Evolutionary conservation across 1,140 invertebrate species (phyloP).

Genomic region (Caenorhabditis elegans): DNA sequence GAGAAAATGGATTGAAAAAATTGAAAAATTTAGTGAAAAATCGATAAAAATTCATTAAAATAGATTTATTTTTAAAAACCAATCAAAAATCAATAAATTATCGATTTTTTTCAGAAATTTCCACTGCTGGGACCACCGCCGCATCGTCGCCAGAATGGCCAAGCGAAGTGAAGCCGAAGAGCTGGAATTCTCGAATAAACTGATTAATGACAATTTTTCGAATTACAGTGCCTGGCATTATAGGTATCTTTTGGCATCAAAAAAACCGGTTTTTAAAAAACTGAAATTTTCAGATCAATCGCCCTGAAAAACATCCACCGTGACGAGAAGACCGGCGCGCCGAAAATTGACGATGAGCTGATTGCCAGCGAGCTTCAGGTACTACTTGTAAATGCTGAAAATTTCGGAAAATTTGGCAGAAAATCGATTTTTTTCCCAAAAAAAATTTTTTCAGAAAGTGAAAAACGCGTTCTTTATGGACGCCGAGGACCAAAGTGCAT

Average conservation of each 20-base stretch:
- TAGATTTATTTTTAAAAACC: too few species aligned
- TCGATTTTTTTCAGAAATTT: constrained; percentile 40
- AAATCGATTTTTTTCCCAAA: neutral
- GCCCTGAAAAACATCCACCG: constrained; percentile 4
- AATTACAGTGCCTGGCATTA: constrained; percentile 48
- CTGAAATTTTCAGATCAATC: constrained; percentile 1
- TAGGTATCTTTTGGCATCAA: neutral
- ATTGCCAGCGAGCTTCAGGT: neutral
- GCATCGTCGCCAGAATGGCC: constrained; percentile 32
- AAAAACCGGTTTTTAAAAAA: neutral
- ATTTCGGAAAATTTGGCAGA: too few species aligned
- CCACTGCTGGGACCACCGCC: constrained; percentile 42
- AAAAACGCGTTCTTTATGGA: constrained; percentile 30
- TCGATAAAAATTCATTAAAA: neutral
- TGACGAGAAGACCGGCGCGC: neutral
- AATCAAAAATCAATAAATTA: neutral
- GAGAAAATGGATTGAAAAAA: neutral
- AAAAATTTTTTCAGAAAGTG: constrained; percentile 35
- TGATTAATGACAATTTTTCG: constrained; percentile 40
- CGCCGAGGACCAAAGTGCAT: constrained; percentile 39
- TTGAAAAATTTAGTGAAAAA: neutral
- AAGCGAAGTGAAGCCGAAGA: constrained; percentile 31
- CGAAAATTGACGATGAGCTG: neutral
- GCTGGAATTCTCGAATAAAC: constrained; percentile 32
- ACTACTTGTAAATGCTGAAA: neutral